Evolutionary conservation across 2,797 vertebrate genomes (phyloP), one percentile per base, ranked within the genome.

Genomic region (Enteromius mattozi): DNA sequence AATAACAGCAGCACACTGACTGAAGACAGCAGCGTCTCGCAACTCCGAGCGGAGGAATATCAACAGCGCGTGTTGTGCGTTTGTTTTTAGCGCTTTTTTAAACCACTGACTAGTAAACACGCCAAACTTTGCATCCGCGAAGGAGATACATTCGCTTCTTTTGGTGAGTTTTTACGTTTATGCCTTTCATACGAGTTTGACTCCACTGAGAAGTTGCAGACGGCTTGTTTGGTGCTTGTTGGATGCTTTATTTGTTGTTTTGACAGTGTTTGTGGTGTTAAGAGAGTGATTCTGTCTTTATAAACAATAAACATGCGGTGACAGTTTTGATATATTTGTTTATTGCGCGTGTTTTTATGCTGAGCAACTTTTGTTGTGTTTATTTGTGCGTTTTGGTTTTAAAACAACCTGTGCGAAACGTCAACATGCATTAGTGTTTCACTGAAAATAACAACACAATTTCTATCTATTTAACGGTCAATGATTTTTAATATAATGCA

Each of bases 1-100:
- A 95, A 96, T 95, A 95, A 95, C 94, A 94, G 93, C 93, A 87
- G 86, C 94, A 90, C 91, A 91, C 91, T 91, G 92, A 92, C 92
- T 90, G 91, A 91, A 93, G 93, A 93, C 92, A 92, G 89, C 94
- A 93, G 94, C 90, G 92, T 59, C 90, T 71, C n/a, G 93, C 92
- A 72, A 92, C 92, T 92, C 93, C 88, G 89, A 90, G 94, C 93
- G 92, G 94, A 96, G 95, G 94, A 96, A 95, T 94, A 95, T 92
- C 83, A 63, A 89, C 83, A 89, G 89, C 92, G 91, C 91, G 93
- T 92, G 92, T 94, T 94, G 93, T 94, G 78, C 78, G 79, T 93
- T 89, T 69, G 92, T 92, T 88, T 85, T 87, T 87, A 75, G 88
- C 66, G 77, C 91, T 91, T 92, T 90, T 91, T 94, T 90, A 93